These are phyloP conservation scores for Perccottus glenii DNA, from an alignment of 2,113 vertebrate species.

Conservation along the genomic window DNA sequence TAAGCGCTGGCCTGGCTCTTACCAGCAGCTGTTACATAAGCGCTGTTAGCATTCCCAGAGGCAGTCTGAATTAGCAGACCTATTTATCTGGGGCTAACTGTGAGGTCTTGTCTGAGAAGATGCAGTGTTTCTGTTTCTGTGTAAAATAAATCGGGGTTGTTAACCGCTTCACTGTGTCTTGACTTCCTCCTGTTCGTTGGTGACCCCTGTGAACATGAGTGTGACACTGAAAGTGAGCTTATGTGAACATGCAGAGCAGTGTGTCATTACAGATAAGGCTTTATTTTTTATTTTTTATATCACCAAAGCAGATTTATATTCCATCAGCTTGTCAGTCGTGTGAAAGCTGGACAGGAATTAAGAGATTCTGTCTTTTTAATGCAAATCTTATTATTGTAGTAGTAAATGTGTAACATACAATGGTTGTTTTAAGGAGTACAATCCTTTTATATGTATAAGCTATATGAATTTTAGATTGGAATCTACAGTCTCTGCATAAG, in stretches of 20 bases:
- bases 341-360: not conserved
- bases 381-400: not conserved
- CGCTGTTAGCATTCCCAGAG: conserved; percentile 25
- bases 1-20: conserved; percentile 16
- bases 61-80: conserved; percentile 54
- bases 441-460: not conserved
- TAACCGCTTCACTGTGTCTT: not conserved
- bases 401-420: not conserved
- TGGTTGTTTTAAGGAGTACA: not conserved
- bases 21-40: conserved; percentile 44
- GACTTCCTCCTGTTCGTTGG: not conserved
- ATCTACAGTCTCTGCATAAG: conserved; percentile 3
- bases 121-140: conserved; percentile 20
- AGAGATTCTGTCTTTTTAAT: not conserved
- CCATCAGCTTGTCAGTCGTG: not conserved
- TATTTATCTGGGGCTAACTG: conserved; percentile 39
- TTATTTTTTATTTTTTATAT: conserved; percentile 4
- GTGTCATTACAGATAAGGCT: conserved; percentile 38
- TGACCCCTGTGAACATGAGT: conserved; percentile 13
- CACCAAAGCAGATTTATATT: not conserved
- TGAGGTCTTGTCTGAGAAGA: conserved; percentile 20
- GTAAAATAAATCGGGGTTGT: conserved; percentile 20
- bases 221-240: conserved; percentile 22
- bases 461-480: conserved; percentile 1
- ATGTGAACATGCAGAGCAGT: conserved; percentile 28